Percentiles rank a stretch among this genome's conserved stretches.
These are phyloP conservation scores for Ostrea edulis DNA, from an alignment of 1,140 invertebrate species.

Conservation along the genomic window DNA sequence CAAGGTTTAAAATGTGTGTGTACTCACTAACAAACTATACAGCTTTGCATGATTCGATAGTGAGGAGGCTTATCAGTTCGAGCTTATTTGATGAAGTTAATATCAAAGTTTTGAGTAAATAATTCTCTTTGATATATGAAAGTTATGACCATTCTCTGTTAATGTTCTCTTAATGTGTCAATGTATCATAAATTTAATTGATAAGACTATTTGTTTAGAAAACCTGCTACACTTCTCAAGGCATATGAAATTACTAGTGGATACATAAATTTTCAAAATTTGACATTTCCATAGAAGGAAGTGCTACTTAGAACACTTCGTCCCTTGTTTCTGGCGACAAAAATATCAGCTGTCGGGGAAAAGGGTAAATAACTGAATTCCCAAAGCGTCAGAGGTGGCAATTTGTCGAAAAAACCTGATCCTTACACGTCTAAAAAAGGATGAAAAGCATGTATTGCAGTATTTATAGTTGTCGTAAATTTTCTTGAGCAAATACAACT, in stretches of 20 bases:
- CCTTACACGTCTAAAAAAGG: background rate
- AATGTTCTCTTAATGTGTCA: slow-evolving; percentile 28
- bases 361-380: slow-evolving; percentile 13
- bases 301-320: slow-evolving; percentile 3
- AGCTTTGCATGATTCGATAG: background rate
- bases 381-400: background rate
- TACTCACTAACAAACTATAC: too few species aligned
- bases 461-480: slow-evolving; percentile 8
- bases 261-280: slow-evolving; percentile 19
- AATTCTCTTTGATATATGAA: slow-evolving; percentile 3
- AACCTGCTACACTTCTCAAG: background rate
- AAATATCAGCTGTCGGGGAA: background rate
- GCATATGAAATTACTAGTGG: background rate
- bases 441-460: background rate
- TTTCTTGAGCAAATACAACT: slow-evolving; percentile 10
- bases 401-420: background rate
- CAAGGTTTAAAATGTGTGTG: too few species aligned
- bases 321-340: slow-evolving; percentile 27
- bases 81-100: slow-evolving; percentile 1
- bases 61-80: background rate
- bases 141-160: slow-evolving; percentile 19
- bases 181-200: background rate
- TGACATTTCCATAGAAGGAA: background rate
- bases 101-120: slow-evolving; percentile 34
- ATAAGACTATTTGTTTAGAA: slow-evolving; percentile 11